Evolutionary conservation across 1,140 invertebrate genomes (phyloP).

Genomic region (Sitobion miscanthi): DNA sequence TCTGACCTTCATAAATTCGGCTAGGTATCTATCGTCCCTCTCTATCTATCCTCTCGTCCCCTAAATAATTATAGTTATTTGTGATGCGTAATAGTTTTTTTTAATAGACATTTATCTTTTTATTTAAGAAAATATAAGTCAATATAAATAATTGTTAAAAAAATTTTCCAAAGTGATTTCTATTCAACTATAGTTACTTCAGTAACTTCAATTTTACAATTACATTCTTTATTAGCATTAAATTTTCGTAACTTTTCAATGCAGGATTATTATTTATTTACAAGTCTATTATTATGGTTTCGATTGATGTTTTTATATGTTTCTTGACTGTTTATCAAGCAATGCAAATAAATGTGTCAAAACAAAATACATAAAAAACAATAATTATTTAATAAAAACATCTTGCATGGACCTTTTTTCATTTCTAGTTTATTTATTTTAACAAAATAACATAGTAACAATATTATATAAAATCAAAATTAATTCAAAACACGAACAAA

Average conservation of each 20-base stretch:
- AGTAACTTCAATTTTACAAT: not conserved
- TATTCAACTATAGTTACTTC: not conserved
- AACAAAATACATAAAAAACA: not conserved
- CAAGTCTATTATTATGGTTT: not conserved
- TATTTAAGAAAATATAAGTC: not conserved
- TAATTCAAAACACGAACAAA: not conserved
- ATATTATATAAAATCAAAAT: not conserved
- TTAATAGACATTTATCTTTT: not conserved
- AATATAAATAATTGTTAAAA: not conserved
- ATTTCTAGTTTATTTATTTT: not conserved
- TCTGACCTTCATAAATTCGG: constrained; percentile 33
- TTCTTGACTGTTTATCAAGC: not conserved
- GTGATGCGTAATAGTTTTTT: not conserved
- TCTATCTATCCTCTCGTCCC: not conserved
- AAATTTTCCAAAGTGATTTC: not conserved
- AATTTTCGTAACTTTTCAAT: not conserved
- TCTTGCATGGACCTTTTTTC: not conserved
- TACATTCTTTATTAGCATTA: not conserved
- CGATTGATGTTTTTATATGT: not conserved
- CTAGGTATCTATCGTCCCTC: not conserved
- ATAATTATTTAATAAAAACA: constrained; percentile 22
- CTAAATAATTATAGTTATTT: not conserved
- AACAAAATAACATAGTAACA: not conserved
- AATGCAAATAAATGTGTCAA: not conserved
- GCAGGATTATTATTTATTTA: not conserved